Conservation (phyloP, 2,113 vertebrate species). For the Malaclemys terrapin region DNA sequence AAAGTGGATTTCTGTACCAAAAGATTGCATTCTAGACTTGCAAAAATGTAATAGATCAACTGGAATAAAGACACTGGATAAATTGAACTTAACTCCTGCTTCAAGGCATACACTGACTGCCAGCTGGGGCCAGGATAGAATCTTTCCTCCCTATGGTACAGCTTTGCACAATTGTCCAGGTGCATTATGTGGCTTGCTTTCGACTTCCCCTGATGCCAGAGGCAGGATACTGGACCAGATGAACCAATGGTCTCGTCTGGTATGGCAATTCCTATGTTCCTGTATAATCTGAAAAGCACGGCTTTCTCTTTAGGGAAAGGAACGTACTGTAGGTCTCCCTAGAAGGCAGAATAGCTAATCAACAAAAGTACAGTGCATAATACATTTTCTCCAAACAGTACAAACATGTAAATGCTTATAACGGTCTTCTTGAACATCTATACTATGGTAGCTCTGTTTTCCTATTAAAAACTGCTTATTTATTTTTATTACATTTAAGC, state of each 20-base stretch:
- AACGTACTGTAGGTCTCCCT: background rate
- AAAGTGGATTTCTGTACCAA: background rate
- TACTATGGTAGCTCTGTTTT: background rate
- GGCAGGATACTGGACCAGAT: background rate
- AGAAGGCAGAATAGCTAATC: conserved; percentile 19
- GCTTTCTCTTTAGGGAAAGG: background rate
- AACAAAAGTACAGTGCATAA: background rate
- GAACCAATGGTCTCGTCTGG: background rate
- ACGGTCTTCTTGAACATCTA: background rate
- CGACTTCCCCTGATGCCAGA: background rate
- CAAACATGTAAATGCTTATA: background rate
- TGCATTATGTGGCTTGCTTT: background rate
- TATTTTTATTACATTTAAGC: conserved; percentile 7
- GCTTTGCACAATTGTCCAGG: background rate
- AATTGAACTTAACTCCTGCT: background rate
- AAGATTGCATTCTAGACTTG: background rate
- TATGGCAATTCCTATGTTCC: background rate
- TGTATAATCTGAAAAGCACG: background rate
- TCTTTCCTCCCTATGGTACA: background rate
- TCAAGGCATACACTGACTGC: background rate
- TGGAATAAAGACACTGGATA: background rate
- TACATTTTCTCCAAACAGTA: background rate
- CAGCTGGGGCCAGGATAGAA: background rate
- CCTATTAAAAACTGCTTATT: conserved; percentile 7
- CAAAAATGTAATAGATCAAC: background rate